Evolutionary conservation across 2,113 vertebrate genomes (phyloP).

Genomic region (Archilochus colubris): DNA sequence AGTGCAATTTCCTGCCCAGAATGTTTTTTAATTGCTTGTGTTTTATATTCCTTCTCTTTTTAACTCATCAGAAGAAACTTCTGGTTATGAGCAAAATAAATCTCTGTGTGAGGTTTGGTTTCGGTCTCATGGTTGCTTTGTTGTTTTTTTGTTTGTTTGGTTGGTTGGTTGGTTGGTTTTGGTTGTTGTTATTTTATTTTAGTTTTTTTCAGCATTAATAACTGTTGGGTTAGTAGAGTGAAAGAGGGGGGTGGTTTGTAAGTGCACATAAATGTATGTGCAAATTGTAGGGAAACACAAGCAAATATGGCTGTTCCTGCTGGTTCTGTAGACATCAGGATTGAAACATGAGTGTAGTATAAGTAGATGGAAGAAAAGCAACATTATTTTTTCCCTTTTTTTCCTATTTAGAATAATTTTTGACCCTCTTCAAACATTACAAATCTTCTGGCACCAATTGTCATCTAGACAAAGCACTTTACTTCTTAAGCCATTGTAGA

Average conservation of each 20-base stretch:
- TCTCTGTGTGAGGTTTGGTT: background rate
- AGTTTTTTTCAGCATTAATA: background rate
- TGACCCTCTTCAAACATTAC: background rate
- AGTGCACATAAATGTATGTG: background rate
- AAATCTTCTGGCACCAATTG: background rate
- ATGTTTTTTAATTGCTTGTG: background rate
- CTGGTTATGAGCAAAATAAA: background rate
- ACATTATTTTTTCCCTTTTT: accelerated
- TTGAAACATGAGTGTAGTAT: background rate
- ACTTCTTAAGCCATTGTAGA: background rate
- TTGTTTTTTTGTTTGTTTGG: no score
- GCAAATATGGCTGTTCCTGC: background rate
- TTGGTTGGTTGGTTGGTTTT: no score
- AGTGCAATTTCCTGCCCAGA: background rate
- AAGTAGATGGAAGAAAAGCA: background rate
- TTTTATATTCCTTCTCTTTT: background rate
- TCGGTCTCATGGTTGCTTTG: no score
- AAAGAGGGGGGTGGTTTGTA: background rate
- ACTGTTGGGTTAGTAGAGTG: background rate
- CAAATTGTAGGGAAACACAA: background rate
- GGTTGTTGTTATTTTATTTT: background rate
- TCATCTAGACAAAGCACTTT: background rate
- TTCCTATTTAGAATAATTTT: background rate
- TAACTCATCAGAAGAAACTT: background rate
- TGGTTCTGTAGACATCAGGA: background rate